phyloP scores from a whole-genome alignment of 2,888 invertebrate species.

The Apodemia duryi region DNA sequence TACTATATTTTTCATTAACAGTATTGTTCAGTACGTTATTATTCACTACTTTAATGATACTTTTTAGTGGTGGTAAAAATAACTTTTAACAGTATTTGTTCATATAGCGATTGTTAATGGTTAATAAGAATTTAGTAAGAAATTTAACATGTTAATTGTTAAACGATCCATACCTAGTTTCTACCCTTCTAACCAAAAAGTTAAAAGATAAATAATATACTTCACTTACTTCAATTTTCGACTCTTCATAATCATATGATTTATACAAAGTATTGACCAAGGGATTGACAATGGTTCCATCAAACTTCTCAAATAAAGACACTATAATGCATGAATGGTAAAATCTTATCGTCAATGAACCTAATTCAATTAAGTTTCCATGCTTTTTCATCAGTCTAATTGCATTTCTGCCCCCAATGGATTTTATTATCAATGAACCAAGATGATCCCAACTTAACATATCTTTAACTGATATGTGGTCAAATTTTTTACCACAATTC shows the following conservation, averaged over 20 bases:
- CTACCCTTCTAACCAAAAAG: neutral
- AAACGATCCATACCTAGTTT: too few species aligned
- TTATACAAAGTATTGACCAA: conserved; percentile 62
- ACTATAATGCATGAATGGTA: conserved; percentile 78
- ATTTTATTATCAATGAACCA: conserved; percentile 79
- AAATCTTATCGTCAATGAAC: conserved; percentile 81
- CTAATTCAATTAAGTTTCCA: conserved; percentile 72
- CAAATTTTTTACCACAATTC: conserved; percentile 77
- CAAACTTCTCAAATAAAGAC: conserved; percentile 63
- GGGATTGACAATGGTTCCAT: conserved; percentile 48
- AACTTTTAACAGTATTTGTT: too few species aligned
- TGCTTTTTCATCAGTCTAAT: conserved; percentile 78
- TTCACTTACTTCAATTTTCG: conserved; percentile 54
- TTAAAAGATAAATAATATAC: conserved; percentile 10
- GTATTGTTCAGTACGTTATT: too few species aligned
- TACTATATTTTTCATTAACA: too few species aligned
- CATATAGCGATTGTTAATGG: too few species aligned
- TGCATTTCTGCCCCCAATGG: conserved; percentile 79
- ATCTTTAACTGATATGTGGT: conserved; percentile 61
- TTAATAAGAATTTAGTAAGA: too few species aligned
- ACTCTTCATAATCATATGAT: conserved; percentile 58
- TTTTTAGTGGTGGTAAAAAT: too few species aligned
- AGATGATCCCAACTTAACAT: conserved; percentile 81
- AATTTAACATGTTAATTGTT: too few species aligned
- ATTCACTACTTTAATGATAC: too few species aligned